These are phyloP conservation scores for Dromococcyx pavoninus DNA, from an alignment of 2,797 vertebrate species.

Conservation along the genomic window DNA sequence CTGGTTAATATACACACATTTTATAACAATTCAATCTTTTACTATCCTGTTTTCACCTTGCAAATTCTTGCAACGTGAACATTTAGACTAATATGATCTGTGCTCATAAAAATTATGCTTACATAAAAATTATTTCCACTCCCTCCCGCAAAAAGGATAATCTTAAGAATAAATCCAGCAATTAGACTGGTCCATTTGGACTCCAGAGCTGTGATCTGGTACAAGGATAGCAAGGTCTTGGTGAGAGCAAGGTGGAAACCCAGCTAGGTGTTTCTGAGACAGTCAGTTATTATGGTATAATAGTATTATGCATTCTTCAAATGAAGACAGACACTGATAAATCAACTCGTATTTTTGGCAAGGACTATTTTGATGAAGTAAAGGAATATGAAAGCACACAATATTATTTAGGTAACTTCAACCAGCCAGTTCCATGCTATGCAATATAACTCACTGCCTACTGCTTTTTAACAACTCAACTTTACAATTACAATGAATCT, in stretches of 20 bases:
- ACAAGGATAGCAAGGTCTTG: background rate
- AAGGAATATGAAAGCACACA: background rate
- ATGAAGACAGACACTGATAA: background rate
- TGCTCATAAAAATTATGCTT: background rate
- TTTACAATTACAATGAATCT: background rate
- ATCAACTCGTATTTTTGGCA: background rate
- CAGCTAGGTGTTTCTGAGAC: background rate
- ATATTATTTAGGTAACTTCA: background rate
- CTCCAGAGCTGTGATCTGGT: background rate
- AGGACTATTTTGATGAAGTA: background rate
- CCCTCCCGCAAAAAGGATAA: background rate
- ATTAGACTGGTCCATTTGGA: background rate
- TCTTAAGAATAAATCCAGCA: background rate
- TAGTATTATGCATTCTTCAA: background rate
- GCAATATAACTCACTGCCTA: background rate
- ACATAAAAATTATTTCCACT: background rate
- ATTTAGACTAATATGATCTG: background rate
- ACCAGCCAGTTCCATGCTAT: too few species aligned
- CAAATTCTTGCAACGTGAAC: background rate
- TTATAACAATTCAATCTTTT: too few species aligned
- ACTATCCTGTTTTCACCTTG: too few species aligned
- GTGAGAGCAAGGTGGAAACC: background rate
- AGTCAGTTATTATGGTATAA: background rate
- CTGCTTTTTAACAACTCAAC: background rate
- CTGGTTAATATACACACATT: too few species aligned